Percentiles rank a stretch among this genome's conserved stretches.
Conservation (phyloP, 2,113 vertebrate species). For the Puffinus mauretanicus region DNA sequence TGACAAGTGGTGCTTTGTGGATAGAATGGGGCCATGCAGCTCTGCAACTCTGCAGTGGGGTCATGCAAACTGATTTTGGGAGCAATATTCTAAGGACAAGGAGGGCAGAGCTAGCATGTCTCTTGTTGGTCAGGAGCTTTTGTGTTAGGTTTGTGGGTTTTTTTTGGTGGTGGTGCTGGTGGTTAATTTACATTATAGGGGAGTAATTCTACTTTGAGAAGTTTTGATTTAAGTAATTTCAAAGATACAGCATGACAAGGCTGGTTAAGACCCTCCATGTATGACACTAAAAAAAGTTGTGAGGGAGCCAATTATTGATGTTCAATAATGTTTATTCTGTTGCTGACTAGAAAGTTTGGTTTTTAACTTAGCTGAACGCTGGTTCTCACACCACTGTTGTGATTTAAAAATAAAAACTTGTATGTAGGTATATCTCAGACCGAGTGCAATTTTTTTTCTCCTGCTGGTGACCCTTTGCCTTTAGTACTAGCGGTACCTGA, state of each 20-base stretch:
- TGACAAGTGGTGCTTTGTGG: neutral
- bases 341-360: neutral
- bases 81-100: neutral
- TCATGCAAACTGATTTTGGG: neutral
- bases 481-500: neutral
- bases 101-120: rapidly evolving
- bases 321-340: neutral
- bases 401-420: neutral
- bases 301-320: neutral
- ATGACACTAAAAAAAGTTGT: neutral
- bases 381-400: neutral
- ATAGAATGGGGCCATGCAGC: neutral
- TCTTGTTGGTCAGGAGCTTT: neutral
- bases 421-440: neutral
- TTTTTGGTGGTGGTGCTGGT: neutral
- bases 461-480: neutral
- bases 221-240: neutral
- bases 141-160: neutral
- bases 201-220: neutral
- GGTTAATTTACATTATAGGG: neutral
- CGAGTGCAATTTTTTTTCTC: neutral
- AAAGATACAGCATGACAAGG: neutral
- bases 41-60: neutral
- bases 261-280: neutral
- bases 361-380: neutral